Base-by-base conservation (phyloP, 2,888 invertebrate species). In the Ommatoiulus sabulosus region DNA sequence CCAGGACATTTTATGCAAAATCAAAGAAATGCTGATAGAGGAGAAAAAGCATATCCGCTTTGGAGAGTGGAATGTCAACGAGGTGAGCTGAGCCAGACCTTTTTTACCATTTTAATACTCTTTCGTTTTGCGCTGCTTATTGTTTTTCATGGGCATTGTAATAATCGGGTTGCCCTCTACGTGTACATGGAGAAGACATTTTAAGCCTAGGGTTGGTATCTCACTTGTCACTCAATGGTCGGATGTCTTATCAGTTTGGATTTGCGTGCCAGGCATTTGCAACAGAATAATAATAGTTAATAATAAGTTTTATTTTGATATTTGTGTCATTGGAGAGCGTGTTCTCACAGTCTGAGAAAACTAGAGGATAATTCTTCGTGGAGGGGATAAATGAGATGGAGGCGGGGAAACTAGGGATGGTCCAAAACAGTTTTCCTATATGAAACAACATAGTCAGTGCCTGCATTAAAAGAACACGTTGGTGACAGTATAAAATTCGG, bases 21-120 rank as follows among this genome's bases (percentile, higher is more conserved):
- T 99, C 89, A 97, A 97, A 93, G 93, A 95, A 17, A 94, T 97
- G 90, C 93, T 99, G 91, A 94, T 96, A 10, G 97, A 97, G 87
- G 97, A 98, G 91, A 97, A 98, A 92, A 97, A 96, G 93, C 98
- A 98, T 92, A 95, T 99, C 91, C 95, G 99, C 89, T 98, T 98
- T 92, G 96, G 96, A 20, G 97, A 97, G 91, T 99, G 98, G 98
- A 97, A 96, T 93, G 95, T 95, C 0, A 96, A 96, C 92, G 99
- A 99, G 93, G 98, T 98, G 94, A 95, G 95, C 94, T 52, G 84
- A 24, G 35, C 80, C 4, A 3, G 15, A 7, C 80, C 15, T 80
- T 63, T 57, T 80, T 80, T 35, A 20, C n/a, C 52, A 43, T 87
- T 87, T 87, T 44, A 12, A 86, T 35, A 57, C 15, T 87, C 24